Evolutionary conservation across 2,113 vertebrate species (phyloP), one percentile per base, ranked within the genome.

Genomic region (Hippocampus comes): DNA sequence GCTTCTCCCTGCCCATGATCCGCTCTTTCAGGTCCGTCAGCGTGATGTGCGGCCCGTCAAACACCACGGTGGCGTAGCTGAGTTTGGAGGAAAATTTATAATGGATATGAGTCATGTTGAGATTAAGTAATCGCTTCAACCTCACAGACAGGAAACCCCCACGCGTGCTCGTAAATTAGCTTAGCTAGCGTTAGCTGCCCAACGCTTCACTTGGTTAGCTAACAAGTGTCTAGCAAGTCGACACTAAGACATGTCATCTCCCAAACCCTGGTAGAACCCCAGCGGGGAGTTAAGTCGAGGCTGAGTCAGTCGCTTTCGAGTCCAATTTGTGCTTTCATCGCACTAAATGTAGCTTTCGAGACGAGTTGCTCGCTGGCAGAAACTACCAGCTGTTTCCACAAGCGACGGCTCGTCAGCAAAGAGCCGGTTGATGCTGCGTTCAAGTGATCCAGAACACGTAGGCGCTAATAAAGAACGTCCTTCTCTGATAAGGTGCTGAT

Each of bases 41-140:
- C 79, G 95, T 96, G 94, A 97, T 95, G 90, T 96, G 93, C 43
- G 94, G 94, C 69, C 95, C 95, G 89, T 97, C 94, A 78, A 99
- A 98, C 76, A 96, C 94, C 91, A 97, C 95, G 74, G 95, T 98
- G 81, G 98, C 95, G 89, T 97, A 97, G 93, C 95, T 95, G 68
- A 97, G 97, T 91, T 96, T 99, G 42, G 96, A 97, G 57, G 95
- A 97, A 89, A 99, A 99, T 89, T 99, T 98, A 86, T 99, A 99
- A 80, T 98, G 97, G 71, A 99, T 92, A 89, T 96, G 96, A 87
- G 96, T 93, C 97, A 99, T 99, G 70, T 12, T 88, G 76, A 66
- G 23, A 43, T 20, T 0, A 74, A 67, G n/a, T 51, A 72, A 67
- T 30, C 64, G 42, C 12, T 23, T 42, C 25, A 55, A 55, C 5